phyloP scores from a whole-genome alignment of 1,140 invertebrate genomes.

The Euwallacea similis region DNA sequence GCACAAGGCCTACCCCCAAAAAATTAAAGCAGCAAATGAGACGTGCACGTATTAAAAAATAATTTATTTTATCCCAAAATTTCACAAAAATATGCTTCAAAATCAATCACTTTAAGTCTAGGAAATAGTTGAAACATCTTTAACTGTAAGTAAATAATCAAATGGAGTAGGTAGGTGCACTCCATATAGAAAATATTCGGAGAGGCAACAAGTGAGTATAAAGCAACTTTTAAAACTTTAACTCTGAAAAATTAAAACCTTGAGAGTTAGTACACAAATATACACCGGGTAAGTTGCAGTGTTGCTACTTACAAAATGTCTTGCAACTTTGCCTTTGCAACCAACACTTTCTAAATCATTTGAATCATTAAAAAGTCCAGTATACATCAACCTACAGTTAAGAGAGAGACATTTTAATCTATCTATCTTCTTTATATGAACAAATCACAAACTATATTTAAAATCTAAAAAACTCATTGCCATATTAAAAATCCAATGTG shows the following conservation, averaged over 20 bases:
- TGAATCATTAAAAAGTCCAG: no score
- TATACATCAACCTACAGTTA: no score
- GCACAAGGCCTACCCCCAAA: neutral
- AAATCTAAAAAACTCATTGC: no score
- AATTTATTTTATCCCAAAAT: slow-evolving; percentile 1
- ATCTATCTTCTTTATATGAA: no score
- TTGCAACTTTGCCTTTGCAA: no score
- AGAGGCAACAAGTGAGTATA: neutral
- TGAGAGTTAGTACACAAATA: slow-evolving; percentile 51
- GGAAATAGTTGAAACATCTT: neutral
- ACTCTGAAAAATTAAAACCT: slow-evolving; percentile 37
- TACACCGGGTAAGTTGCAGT: slow-evolving; percentile 26
- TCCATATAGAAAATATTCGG: neutral
- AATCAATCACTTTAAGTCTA: neutral
- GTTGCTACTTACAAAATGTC: no score
- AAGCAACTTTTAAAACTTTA: neutral
- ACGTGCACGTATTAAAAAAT: neutral
- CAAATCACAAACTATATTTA: no score
- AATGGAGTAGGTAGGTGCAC: no score
- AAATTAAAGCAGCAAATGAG: no score
- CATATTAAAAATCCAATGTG: no score
- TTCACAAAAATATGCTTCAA: slow-evolving; percentile 2
- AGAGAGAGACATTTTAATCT: no score
- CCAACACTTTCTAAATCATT: no score
- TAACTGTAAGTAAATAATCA: neutral